Conservation (phyloP, 2,888 invertebrate genomes). For the Catocala sponsa region DNA sequence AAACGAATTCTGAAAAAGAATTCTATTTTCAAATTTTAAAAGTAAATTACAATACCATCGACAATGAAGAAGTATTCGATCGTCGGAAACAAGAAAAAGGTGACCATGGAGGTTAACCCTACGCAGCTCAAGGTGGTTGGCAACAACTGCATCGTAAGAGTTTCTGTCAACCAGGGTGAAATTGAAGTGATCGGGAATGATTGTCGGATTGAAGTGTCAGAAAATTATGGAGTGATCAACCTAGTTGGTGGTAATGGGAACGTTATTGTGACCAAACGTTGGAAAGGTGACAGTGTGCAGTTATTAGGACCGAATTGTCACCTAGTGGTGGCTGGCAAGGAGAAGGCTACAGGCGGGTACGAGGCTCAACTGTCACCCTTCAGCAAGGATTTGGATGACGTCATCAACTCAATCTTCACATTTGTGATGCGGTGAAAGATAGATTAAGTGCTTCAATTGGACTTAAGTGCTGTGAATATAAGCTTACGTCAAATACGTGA, state of each 20-base stretch:
- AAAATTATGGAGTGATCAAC: slow-evolving; percentile 76
- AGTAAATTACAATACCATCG: slow-evolving; percentile 30
- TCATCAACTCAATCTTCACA: slow-evolving; percentile 82
- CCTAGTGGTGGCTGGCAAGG: slow-evolving; percentile 76
- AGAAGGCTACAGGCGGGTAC: slow-evolving; percentile 67
- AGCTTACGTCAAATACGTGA: slow-evolving; percentile 27
- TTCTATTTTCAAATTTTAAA: slow-evolving; percentile 26
- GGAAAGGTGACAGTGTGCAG: slow-evolving; percentile 75
- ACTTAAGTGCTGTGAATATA: slow-evolving; percentile 54
- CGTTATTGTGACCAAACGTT: slow-evolving; percentile 72
- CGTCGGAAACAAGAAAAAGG: slow-evolving; percentile 84
- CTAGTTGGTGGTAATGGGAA: slow-evolving; percentile 76
- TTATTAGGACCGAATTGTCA: slow-evolving; percentile 73
- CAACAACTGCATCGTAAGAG: slow-evolving; percentile 77
- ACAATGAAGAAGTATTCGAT: slow-evolving; percentile 83
- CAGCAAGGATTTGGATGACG: slow-evolving; percentile 82
- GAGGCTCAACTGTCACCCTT: slow-evolving; percentile 82
- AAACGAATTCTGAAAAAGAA: slow-evolving; percentile 27
- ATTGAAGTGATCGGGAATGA: slow-evolving; percentile 85
- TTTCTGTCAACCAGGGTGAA: slow-evolving; percentile 74
- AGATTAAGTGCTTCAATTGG: slow-evolving; percentile 37
- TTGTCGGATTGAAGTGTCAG: slow-evolving; percentile 74
- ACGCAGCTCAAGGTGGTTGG: slow-evolving; percentile 78
- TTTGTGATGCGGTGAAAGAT: slow-evolving; percentile 81
- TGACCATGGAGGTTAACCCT: slow-evolving; percentile 79